These are phyloP conservation scores for Diacarnus erythraeanus DNA, from an alignment of 37 sponge, comb jelly and placozoan species.

Conservation along the genomic window DNA sequence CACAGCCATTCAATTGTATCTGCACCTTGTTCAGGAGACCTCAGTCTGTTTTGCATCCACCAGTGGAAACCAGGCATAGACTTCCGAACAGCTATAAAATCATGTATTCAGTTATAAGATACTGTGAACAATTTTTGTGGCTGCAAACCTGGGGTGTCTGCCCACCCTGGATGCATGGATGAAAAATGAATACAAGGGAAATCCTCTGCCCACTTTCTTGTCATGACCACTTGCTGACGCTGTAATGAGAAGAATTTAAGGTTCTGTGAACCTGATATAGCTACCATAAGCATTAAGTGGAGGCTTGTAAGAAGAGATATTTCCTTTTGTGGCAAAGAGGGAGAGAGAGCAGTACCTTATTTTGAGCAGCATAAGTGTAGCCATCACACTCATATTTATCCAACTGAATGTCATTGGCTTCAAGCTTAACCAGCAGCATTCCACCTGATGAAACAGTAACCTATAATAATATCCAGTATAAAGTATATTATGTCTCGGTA, in stretches of 20 bases:
- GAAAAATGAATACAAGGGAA: conserved; percentile 78
- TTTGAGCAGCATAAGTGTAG: conserved; percentile 79
- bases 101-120: no score
- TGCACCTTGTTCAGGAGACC: conserved; percentile 89
- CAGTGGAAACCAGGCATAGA: conserved; percentile 80
- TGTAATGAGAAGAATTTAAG: conserved; percentile 24
- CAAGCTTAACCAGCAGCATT: conserved; percentile 81
- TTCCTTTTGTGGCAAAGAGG: no score
- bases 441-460: conserved; percentile 90
- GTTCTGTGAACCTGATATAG: no score
- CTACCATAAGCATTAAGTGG: no score
- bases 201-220: conserved; percentile 60
- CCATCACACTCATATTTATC: conserved; percentile 54
- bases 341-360: no score
- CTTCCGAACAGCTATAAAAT: conserved; percentile 76
- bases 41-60: conserved; percentile 55
- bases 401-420: conserved; percentile 74
- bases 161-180: conserved; percentile 94
- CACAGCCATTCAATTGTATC: conserved; percentile 92
- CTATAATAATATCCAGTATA: no score
- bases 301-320: no score
- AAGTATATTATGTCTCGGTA: no score
- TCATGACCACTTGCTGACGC: conserved; percentile 94
- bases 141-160: conserved; percentile 64
- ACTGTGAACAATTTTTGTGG: no score